These are phyloP conservation scores for Probosciger aterrimus DNA, from an alignment of 2,113 vertebrate genomes.

Conservation along the genomic window DNA sequence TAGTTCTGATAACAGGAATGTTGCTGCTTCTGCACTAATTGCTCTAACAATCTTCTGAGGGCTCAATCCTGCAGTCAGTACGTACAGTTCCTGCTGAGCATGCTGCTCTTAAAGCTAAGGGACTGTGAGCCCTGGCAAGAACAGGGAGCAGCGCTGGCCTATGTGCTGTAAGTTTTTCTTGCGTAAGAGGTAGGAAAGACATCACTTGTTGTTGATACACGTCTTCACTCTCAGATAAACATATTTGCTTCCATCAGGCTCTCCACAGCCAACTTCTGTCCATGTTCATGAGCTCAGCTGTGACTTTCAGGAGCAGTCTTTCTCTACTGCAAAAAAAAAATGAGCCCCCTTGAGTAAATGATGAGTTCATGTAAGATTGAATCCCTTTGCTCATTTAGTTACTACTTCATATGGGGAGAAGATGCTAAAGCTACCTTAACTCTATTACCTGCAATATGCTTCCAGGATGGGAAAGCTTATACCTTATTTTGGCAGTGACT, in stretches of 20 bases:
- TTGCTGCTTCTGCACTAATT: constrained; percentile 64
- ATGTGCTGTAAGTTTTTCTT: background rate
- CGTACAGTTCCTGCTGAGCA: background rate
- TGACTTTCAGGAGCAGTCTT: background rate
- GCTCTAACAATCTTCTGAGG: constrained; percentile 18
- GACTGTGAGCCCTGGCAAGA: background rate
- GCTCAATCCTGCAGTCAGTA: constrained; percentile 17
- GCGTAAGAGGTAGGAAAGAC: background rate
- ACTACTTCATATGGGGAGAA: background rate
- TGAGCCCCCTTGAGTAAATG: background rate
- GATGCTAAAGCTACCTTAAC: background rate
- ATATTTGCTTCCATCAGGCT: background rate
- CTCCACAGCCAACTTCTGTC: background rate
- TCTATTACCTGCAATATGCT: background rate
- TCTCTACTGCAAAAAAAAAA: background rate
- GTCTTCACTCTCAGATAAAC: background rate
- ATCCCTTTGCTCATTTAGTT: background rate
- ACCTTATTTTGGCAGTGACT: background rate
- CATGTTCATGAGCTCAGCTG: background rate
- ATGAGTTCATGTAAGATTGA: background rate
- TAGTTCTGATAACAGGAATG: constrained; percentile 55
- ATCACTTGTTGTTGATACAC: background rate
- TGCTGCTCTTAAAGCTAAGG: background rate
- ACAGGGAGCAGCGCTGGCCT: background rate
- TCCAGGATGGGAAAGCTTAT: background rate